Conservation (phyloP, 2,113 vertebrate species). For the Phalacrocorax carbo region DNA sequence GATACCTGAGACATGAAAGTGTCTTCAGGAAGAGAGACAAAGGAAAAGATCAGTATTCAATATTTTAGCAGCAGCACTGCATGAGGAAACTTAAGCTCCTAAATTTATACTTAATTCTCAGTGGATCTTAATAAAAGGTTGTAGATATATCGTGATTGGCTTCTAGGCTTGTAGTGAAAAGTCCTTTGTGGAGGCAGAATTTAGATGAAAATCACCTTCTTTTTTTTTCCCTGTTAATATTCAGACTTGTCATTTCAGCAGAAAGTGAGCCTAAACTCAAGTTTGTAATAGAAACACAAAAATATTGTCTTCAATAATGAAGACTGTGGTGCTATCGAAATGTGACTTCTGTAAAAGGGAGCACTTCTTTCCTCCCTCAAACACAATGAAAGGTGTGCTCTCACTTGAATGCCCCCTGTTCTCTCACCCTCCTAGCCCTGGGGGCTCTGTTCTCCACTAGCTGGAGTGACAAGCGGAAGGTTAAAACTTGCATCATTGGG, state of each 20-base stretch:
- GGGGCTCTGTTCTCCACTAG: not conserved
- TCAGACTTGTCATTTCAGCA: not conserved
- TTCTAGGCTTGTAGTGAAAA: not conserved
- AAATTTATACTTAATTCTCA: slow-evolving; percentile 10
- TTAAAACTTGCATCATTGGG: not conserved
- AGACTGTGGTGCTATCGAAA: not conserved
- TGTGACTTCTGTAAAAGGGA: not conserved
- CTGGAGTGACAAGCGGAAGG: not conserved
- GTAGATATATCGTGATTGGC: not conserved
- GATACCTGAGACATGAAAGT: not conserved
- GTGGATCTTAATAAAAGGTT: not conserved
- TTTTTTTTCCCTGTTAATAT: not conserved
- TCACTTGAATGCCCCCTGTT: not conserved
- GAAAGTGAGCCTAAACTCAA: not conserved
- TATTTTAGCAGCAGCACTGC: not conserved
- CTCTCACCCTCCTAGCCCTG: not conserved
- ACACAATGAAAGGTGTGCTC: not conserved
- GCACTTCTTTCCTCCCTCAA: not conserved
- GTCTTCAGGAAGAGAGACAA: not conserved
- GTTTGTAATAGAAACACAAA: not conserved
- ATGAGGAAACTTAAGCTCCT: not conserved
- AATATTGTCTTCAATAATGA: not conserved
- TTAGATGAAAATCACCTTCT: not conserved
- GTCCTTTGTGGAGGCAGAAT: not conserved
- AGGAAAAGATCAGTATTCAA: not conserved